phyloP scores from a whole-genome alignment of 2,888 invertebrate species.

The Danaus chrysippus region DNA sequence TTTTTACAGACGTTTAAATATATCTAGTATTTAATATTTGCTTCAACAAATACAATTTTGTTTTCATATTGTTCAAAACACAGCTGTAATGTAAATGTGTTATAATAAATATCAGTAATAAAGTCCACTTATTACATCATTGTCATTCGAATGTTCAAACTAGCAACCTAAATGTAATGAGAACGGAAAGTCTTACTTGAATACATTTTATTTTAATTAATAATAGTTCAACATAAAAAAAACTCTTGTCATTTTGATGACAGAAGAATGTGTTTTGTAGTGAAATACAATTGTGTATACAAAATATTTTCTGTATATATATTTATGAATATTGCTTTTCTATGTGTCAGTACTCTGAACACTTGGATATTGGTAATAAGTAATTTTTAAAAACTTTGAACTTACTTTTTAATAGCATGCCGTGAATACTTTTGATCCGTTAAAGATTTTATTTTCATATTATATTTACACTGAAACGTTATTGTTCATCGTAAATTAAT shows the following conservation, averaged over 20 bases:
- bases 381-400: constrained; percentile 60
- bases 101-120: constrained; percentile 38
- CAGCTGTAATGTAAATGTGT: constrained; percentile 31
- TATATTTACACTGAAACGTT: too few species aligned
- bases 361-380: constrained; percentile 46
- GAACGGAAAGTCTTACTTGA: too few species aligned
- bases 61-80: constrained; percentile 28
- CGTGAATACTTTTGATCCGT: constrained; percentile 24
- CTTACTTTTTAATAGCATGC: constrained; percentile 33
- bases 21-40: too few species aligned
- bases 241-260: too few species aligned
- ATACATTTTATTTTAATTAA: too few species aligned
- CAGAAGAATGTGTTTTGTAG: too few species aligned
- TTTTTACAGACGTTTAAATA: too few species aligned
- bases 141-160: constrained; percentile 20
- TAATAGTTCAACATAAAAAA: too few species aligned
- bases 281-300: too few species aligned
- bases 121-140: constrained; percentile 45
- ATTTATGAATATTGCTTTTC: constrained; percentile 32
- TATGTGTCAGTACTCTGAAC: constrained; percentile 48
- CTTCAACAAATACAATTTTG: not conserved
- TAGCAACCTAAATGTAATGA: too few species aligned
- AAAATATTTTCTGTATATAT: not conserved
- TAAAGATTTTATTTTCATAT: too few species aligned
- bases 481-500: too few species aligned